These are phyloP conservation scores for Eudasyphora cyanicolor DNA, from an alignment of 2,888 invertebrate species.

Conservation along the genomic window DNA sequence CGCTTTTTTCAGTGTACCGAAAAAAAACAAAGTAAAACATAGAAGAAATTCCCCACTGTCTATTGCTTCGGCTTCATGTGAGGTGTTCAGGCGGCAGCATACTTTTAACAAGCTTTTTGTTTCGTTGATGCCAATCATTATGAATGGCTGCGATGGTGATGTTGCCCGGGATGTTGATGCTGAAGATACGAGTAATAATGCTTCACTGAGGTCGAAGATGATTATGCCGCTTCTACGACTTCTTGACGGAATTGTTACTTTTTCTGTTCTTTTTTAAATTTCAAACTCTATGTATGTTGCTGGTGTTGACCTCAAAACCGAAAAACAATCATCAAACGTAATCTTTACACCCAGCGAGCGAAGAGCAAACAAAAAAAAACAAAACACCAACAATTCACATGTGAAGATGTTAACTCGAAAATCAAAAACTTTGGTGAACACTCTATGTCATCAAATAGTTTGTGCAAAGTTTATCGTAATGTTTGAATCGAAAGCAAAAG, in stretches of 20 bases:
- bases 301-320: conserved; percentile 63
- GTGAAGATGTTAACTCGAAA: background rate
- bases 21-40: background rate
- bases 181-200: background rate
- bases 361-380: conserved; percentile 5
- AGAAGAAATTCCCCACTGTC: background rate
- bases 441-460: too few relatives aligned
- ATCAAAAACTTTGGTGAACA: too few relatives aligned
- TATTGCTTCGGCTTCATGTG: conserved; percentile 16
- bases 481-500: too few relatives aligned
- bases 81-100: conserved; percentile 24
- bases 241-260: background rate
- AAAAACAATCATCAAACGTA: conserved; percentile 42
- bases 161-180: background rate
- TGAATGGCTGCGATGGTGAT: background rate
- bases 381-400: conserved; percentile 15
- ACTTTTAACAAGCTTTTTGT: conserved; percentile 7
- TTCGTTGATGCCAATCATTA: conserved; percentile 16
- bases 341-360: background rate
- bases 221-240: background rate
- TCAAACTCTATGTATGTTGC: background rate
- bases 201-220: background rate
- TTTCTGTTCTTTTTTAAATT: background rate
- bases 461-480: too few relatives aligned
- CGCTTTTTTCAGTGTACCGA: background rate